Percentiles rank a stretch among this genome's conserved stretches.
Conservation (phyloP, 2,797 vertebrate species). For the Pangasius macronema region DNA sequence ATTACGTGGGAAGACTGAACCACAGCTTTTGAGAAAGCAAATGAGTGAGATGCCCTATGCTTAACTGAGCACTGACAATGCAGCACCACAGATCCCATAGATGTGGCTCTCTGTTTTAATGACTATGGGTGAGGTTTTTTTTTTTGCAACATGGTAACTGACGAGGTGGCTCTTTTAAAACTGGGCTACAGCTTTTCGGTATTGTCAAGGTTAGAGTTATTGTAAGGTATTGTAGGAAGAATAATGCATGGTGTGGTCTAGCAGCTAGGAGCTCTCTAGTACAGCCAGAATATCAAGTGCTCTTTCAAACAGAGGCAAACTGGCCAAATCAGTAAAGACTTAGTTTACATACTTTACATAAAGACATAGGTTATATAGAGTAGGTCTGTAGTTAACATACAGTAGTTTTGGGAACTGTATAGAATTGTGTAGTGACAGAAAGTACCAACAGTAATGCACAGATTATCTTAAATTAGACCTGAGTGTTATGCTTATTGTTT, state of each 20-base stretch:
- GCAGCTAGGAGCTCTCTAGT: conserved; percentile 31
- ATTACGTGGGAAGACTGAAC: conserved; percentile 63
- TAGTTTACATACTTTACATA: neutral
- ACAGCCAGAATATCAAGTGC: conserved; percentile 66
- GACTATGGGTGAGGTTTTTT: neutral
- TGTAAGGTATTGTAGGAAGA: conserved; percentile 68
- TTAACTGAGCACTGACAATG: conserved; percentile 71
- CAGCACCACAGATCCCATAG: conserved; percentile 70
- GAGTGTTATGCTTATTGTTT: neutral
- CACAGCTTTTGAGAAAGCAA: conserved; percentile 66
- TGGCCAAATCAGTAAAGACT: conserved; percentile 61
- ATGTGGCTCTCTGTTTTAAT: conserved; percentile 55
- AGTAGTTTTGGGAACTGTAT: neutral
- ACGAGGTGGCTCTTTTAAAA: conserved; percentile 60
- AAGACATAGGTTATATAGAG: neutral
- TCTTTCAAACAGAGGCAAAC: conserved; percentile 65
- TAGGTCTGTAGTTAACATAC: neutral
- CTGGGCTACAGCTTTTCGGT: neutral
- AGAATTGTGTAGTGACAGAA: neutral
- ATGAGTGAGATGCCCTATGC: conserved; percentile 72
- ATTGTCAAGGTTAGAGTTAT: conserved; percentile 65
- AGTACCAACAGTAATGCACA: neutral
- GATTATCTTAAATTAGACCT: neutral
- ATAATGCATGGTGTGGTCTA: conserved; percentile 73
- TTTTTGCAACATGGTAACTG: conserved; percentile 62